Conservation (phyloP, 2,888 invertebrate species). For the Cheilosia impressa region DNA sequence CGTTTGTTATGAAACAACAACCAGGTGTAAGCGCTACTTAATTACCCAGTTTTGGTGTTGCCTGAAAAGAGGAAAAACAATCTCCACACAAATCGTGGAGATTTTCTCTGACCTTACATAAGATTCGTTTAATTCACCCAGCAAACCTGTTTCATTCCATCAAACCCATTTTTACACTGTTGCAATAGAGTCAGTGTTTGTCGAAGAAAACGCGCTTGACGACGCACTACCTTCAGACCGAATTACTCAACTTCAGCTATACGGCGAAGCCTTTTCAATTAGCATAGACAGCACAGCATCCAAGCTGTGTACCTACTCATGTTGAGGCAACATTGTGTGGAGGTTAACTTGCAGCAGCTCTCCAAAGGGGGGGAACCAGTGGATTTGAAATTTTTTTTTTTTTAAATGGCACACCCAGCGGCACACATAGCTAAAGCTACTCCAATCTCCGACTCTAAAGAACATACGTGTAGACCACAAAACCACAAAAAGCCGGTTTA, state of each 20-base stretch:
- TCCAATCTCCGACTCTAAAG: neutral
- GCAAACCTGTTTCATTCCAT: conserved; percentile 17
- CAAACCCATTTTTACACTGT: neutral
- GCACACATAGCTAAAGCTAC: conserved; percentile 8
- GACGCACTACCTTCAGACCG: conserved; percentile 1
- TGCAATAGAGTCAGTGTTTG: conserved; percentile 5
- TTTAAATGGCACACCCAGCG: conserved; percentile 47
- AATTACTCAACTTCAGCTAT: neutral
- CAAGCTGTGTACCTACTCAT: conserved; percentile 7
- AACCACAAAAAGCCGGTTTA: conserved; percentile 70
- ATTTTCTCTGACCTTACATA: conserved; percentile 36
- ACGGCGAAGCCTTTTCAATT: conserved; percentile 9
- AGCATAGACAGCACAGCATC: neutral
- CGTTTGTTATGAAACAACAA: conserved; percentile 29
- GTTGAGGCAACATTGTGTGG: conserved; percentile 42
- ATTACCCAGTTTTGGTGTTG: neutral
- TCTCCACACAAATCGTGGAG: neutral
- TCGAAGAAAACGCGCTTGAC: conserved; percentile 3
- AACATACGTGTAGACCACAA: conserved; percentile 29
- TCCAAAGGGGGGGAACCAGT: conserved; percentile 28
- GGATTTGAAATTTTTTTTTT: conserved; percentile 14
- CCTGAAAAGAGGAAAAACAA: conserved; percentile 2
- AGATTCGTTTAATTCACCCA: neutral
- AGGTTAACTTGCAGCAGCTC: conserved; percentile 38
- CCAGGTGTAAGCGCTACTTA: conserved; percentile 5